A percentile compares a stretch with the other conserved stretches of the same genome.
phyloP scores from a whole-genome alignment of 2,113 vertebrate species.

The Sus scrofa region DNA sequence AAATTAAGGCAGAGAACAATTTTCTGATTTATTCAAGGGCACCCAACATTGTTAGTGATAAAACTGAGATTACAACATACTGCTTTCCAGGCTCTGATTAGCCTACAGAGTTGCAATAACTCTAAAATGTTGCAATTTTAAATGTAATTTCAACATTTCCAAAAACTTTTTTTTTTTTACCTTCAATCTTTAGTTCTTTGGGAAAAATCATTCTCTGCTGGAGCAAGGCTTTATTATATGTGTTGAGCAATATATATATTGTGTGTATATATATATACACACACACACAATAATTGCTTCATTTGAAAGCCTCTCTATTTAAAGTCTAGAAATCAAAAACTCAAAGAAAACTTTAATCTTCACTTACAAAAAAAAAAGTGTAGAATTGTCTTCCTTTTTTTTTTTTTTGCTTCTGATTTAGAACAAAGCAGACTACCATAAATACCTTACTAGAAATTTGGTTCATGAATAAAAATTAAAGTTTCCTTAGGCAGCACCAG shows the following conservation, averaged over 20 bases:
- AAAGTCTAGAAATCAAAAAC: conserved; percentile 41
- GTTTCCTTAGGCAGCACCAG: background rate
- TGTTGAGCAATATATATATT: background rate
- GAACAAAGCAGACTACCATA: background rate
- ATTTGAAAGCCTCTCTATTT: conserved; percentile 43
- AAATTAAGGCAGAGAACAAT: conserved; percentile 51
- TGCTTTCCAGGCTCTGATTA: conserved; percentile 34
- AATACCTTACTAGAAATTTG: background rate
- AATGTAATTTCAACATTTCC: conserved; percentile 40
- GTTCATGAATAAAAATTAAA: conserved; percentile 14
- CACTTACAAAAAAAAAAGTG: background rate
- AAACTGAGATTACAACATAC: background rate
- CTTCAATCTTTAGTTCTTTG: conserved; percentile 62
- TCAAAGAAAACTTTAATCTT: conserved; percentile 37
- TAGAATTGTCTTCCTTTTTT: background rate
- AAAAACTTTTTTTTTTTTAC: conserved; percentile 7
- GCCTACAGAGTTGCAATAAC: background rate
- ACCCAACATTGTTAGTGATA: background rate
- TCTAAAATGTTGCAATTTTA: conserved; percentile 21
- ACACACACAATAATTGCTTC: conserved; percentile 35
- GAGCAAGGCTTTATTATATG: background rate
- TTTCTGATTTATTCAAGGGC: conserved; percentile 44
- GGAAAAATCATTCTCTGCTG: conserved; percentile 1
- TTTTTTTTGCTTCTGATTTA: background rate
- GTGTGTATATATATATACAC: no score